Evolutionary conservation across 2,888 invertebrate species (phyloP).

Genomic region (Syrphus vitripennis): DNA sequence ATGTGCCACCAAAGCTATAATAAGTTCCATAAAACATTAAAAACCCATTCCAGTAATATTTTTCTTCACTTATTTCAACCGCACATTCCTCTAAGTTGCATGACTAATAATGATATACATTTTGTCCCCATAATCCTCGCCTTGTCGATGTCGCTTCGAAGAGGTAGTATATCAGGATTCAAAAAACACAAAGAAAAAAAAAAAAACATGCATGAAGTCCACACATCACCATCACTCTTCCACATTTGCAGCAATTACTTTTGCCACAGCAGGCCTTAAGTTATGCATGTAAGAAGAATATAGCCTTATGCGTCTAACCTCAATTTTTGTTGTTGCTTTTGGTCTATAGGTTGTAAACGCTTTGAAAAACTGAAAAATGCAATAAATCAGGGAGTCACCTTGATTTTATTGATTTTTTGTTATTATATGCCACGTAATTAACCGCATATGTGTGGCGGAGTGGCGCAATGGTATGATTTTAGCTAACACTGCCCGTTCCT

Average conservation of each 20-base stretch:
- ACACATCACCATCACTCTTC: neutral
- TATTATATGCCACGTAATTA: slow-evolving; percentile 69
- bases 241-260: slow-evolving; percentile 42
- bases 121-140: neutral
- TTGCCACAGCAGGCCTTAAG: slow-evolving; percentile 45
- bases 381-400: slow-evolving; percentile 71
- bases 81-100: slow-evolving; percentile 1
- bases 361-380: slow-evolving; percentile 54
- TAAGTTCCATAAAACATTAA: neutral
- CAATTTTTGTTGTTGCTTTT: neutral
- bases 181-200: neutral
- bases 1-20: neutral
- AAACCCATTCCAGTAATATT: neutral
- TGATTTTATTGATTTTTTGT: slow-evolving; percentile 70
- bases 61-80: neutral
- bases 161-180: neutral
- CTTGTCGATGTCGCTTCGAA: neutral
- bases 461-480: neutral
- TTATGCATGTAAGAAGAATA: slow-evolving; percentile 48
- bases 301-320: slow-evolving; percentile 29
- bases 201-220: slow-evolving; percentile 26
- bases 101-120: slow-evolving; percentile 14
- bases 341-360: too few species aligned
- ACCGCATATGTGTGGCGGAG: slow-evolving; percentile 64
- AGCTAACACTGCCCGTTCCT: slow-evolving; percentile 56